phyloP scores from a whole-genome alignment of 2,888 invertebrate genomes.

The Endomychus coccineus region DNA sequence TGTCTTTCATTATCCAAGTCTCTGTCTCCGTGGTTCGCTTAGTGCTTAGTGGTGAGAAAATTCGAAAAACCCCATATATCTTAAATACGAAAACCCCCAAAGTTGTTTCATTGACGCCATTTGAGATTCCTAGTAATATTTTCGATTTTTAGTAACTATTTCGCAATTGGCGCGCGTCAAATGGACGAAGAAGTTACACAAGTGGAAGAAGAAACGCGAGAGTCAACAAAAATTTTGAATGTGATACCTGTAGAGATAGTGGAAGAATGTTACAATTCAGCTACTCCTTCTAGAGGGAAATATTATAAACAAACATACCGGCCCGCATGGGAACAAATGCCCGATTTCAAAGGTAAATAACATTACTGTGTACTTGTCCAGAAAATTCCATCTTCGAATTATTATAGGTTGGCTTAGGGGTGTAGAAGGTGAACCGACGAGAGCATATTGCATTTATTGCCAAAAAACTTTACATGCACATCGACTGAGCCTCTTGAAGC shows the following conservation, averaged over 20 bases:
- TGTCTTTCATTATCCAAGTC: too few relatives aligned
- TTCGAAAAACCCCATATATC: too few relatives aligned
- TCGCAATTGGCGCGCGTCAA: too few relatives aligned
- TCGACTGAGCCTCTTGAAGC: slow-evolving; percentile 51
- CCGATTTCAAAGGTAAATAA: slow-evolving; percentile 54
- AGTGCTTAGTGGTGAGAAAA: too few relatives aligned
- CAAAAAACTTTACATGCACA: slow-evolving; percentile 53
- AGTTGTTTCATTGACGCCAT: too few relatives aligned
- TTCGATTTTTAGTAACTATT: too few relatives aligned
- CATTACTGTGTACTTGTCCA: not conserved
- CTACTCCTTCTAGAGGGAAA: slow-evolving; percentile 30
- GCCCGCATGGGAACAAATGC: slow-evolving; percentile 52
- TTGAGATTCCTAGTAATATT: too few relatives aligned
- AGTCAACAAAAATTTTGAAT: slow-evolving; percentile 23
- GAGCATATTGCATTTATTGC: slow-evolving; percentile 52
- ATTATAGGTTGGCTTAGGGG: slow-evolving; percentile 50
- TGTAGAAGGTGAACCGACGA: slow-evolving; percentile 48
- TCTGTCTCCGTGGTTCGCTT: too few relatives aligned
- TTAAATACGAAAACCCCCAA: too few relatives aligned
- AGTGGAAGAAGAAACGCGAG: slow-evolving; percentile 2
- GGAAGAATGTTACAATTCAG: slow-evolving; percentile 3
- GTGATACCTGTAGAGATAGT: slow-evolving; percentile 31
- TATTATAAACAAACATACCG: slow-evolving; percentile 53
- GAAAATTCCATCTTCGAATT: not conserved
- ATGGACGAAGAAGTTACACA: slow-evolving; percentile 19